A percentile compares a stretch with the other conserved stretches of the same genome.
Conservation (phyloP, 2,113 vertebrate species). For the Heterotilapia buettikoferi region DNA sequence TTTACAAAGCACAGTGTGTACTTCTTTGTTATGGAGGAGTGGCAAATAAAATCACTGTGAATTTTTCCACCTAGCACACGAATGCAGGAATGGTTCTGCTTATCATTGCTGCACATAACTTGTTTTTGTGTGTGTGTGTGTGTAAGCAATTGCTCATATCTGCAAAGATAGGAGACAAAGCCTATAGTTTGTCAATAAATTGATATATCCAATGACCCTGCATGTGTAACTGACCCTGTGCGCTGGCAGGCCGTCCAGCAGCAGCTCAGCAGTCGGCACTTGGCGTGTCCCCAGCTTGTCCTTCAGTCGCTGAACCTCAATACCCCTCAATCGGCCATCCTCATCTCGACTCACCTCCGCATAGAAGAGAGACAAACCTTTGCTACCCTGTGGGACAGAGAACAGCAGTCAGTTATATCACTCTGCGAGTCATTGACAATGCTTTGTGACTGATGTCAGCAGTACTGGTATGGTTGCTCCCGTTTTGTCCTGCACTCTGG, state of each 20-base stretch:
- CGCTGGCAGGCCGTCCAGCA: conserved; percentile 75
- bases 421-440: not conserved
- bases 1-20: not conserved
- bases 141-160: not conserved
- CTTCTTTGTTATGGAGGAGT: not conserved
- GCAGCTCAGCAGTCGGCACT: conserved; percentile 84
- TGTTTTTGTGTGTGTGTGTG: not conserved
- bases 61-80: not conserved
- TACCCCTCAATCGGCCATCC: conserved; percentile 71
- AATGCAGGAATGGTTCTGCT: not conserved
- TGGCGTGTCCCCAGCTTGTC: conserved; percentile 83
- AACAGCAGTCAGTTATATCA: not conserved
- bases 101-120: not conserved
- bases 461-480: conserved; percentile 68
- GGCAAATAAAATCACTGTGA: not conserved
- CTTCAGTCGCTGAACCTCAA: conserved; percentile 83
- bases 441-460: not conserved
- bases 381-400: conserved; percentile 67
- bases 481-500: conserved; percentile 65
- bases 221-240: conserved; percentile 60
- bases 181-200: not conserved
- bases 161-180: not conserved
- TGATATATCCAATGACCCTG: not conserved
- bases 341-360: conserved; percentile 68
- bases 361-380: conserved; percentile 82